Evolutionary conservation across 2,113 vertebrate genomes (phyloP).

Genomic region (Brienomyrus brachyistius): DNA sequence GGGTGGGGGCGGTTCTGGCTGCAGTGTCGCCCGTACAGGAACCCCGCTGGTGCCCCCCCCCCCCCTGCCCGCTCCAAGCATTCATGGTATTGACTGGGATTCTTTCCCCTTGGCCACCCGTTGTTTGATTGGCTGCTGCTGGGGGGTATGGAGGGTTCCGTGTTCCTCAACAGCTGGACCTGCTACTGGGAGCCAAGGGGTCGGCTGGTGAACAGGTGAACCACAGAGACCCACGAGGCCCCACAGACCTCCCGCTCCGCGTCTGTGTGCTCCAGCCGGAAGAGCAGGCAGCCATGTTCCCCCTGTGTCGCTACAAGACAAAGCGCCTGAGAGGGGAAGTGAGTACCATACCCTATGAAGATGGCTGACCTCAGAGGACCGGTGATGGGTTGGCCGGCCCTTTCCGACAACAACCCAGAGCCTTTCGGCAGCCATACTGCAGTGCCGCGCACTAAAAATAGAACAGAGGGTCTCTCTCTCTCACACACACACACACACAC

Average conservation of each 20-base stretch:
- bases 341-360: not conserved
- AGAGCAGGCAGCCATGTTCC: slow-evolving; percentile 28
- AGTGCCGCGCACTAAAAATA: not conserved
- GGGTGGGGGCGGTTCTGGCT: slow-evolving; percentile 19
- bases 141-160: not conserved
- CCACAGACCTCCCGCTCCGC: not conserved
- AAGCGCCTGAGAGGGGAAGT: slow-evolving; percentile 34
- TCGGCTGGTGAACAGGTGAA: slow-evolving; percentile 24
- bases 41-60: not conserved
- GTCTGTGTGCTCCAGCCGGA: slow-evolving; percentile 47
- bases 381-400: not conserved
- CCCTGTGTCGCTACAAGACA: slow-evolving; percentile 41
- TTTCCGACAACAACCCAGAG: not conserved
- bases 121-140: not conserved
- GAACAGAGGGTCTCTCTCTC: not conserved
- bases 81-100: slow-evolving; percentile 12
- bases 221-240: slow-evolving; percentile 15
- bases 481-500: not conserved
- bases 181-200: slow-evolving; percentile 38
- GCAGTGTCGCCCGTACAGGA: not conserved
- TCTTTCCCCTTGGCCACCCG: not conserved
- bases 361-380: not conserved
- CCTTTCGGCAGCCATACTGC: not conserved
- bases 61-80: not conserved
- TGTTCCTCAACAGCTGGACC: slow-evolving; percentile 33